These are phyloP conservation scores for Gopherus flavomarginatus DNA, from an alignment of 2,113 vertebrate species.

Conservation along the genomic window DNA sequence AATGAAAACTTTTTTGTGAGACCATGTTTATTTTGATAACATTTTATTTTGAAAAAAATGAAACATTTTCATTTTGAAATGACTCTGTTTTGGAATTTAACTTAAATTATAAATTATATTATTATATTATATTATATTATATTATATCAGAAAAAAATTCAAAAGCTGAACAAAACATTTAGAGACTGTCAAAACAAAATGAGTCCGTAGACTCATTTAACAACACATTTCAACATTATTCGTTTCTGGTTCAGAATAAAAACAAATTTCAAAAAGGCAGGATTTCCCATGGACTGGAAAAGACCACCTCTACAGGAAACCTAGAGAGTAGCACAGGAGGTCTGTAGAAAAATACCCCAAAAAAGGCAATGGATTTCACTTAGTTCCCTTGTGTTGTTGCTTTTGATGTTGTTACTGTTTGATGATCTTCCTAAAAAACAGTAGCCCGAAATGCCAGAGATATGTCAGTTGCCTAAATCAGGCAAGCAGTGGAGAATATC, in stretches of 20 bases:
- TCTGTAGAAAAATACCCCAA: not conserved
- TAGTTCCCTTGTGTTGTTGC: not conserved
- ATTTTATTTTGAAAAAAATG: rapidly evolving
- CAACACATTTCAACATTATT: not conserved
- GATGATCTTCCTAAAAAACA: not conserved
- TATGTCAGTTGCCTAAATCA: not conserved
- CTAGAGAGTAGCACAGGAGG: not conserved
- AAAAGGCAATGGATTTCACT: not conserved
- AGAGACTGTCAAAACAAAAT: too few species aligned
- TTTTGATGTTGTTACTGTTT: not conserved
- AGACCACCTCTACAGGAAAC: not conserved
- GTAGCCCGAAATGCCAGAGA: not conserved
- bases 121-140: too few species aligned
- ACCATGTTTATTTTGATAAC: not conserved
- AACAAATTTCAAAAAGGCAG: rapidly evolving
- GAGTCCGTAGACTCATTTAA: too few species aligned
- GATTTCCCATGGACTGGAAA: not conserved
- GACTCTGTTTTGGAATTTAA: not conserved
- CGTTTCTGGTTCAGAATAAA: not conserved
- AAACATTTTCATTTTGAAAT: not conserved
- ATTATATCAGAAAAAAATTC: not conserved
- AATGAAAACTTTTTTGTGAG: not conserved
- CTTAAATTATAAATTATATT: not conserved
- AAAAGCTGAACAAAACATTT: not conserved
- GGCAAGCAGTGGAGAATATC: not conserved